Evolutionary conservation across 2,113 vertebrate genomes (phyloP), one percentile per base, ranked within the genome.

Genomic region (Oplegnathus fasciatus): DNA sequence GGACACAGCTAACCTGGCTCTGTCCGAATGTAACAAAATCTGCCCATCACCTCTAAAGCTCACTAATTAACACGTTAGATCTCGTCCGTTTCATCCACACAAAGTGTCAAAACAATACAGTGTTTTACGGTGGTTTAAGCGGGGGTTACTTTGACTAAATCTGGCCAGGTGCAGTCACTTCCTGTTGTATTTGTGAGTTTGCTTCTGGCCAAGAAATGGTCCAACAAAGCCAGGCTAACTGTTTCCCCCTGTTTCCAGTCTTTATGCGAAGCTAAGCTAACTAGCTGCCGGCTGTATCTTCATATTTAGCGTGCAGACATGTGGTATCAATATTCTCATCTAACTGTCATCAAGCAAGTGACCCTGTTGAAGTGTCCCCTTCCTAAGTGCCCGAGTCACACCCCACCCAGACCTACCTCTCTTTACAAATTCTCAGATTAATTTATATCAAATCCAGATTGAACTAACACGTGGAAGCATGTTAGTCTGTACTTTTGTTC

Each of bases 191-290:
- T n/a, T n/a, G n/a, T n/a, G n/a, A n/a, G n/a, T n/a, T n/a, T n/a
- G n/a, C n/a, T n/a, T n/a, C n/a, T n/a, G n/a, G n/a, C n/a, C n/a
- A n/a, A n/a, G n/a, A n/a, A n/a, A n/a, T n/a, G n/a, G n/a, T n/a
- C n/a, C n/a, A n/a, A n/a, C n/a, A n/a, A n/a, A n/a, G n/a, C n/a
- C n/a, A n/a, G n/a, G n/a, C n/a, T n/a, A n/a, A n/a, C n/a, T n/a
- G n/a, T n/a, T n/a, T n/a, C n/a, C n/a, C n/a, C n/a, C 6, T 37
- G 34, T 30, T 30, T 50, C 44, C 9, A 67, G n/a, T 46, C 65
- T 32, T 67, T 17, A 62, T 62, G 62, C 62, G 42, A n/a, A 65
- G 37, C 37, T 66, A 42, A 42, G 65, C 44, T 50, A 50, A 69
- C 18, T 24, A 5, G 6, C 26, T 37, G 34, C 34, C 34, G 6